Conservation (phyloP, 2,797 vertebrate species). For the Myripristis jacobus region DNA sequence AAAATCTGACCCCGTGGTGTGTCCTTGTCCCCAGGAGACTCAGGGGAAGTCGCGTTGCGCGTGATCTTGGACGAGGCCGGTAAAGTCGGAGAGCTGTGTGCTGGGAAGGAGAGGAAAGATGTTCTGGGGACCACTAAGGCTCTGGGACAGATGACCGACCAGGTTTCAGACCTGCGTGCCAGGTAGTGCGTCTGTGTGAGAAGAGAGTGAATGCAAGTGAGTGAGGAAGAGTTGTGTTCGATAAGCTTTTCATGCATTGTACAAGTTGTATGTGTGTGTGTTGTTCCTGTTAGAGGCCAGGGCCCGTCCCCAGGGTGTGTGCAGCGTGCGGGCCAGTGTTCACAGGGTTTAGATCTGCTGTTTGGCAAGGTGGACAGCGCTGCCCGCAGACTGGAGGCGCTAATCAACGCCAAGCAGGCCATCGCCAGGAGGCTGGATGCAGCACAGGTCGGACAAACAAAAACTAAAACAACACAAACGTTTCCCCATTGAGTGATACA, state of each 20-base stretch:
- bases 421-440: slow-evolving; percentile 96
- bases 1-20: slow-evolving; percentile 2
- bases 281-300: slow-evolving; percentile 73
- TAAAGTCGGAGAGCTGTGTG: slow-evolving; percentile 96
- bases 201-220: not conserved
- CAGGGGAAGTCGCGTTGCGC: slow-evolving; percentile 92
- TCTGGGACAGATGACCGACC: slow-evolving; percentile 95
- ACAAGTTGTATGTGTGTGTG: slow-evolving; percentile 29
- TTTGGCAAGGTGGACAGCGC: slow-evolving; percentile 96
- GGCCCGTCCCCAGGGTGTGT: slow-evolving; percentile 75
- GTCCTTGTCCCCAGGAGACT: slow-evolving; percentile 83
- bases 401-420: slow-evolving; percentile 96
- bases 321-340: slow-evolving; percentile 93
- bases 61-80: slow-evolving; percentile 97
- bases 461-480: slow-evolving; percentile 40
- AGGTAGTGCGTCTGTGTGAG: slow-evolving; percentile 80
- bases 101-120: slow-evolving; percentile 95
- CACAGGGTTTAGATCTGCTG: slow-evolving; percentile 94
- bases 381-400: slow-evolving; percentile 93
- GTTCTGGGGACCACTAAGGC: slow-evolving; percentile 92
- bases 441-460: slow-evolving; percentile 87
- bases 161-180: slow-evolving; percentile 91
- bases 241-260: not conserved
- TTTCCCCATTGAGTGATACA: slow-evolving; percentile 11
- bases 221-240: not conserved